phyloP scores from a whole-genome alignment of 2,888 invertebrate genomes.

The Resseliella maxima region DNA sequence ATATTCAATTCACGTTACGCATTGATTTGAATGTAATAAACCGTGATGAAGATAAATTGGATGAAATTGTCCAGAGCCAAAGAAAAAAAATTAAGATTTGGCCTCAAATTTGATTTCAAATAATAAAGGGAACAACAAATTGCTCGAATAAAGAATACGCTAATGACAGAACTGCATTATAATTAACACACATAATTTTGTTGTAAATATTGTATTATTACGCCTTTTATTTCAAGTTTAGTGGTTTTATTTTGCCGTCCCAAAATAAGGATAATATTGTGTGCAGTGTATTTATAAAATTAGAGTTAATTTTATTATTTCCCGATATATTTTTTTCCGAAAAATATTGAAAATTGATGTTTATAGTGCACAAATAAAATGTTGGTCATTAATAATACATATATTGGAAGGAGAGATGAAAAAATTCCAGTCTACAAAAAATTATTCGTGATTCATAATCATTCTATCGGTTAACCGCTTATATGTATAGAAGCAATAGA shows the following conservation, averaged over 20 bases:
- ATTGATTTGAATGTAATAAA: conserved; percentile 14
- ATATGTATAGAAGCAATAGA: conserved; percentile 20
- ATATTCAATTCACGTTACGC: conserved; percentile 52
- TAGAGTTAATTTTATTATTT: background rate
- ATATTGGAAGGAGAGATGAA: background rate
- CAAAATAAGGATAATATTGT: background rate
- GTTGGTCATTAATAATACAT: background rate
- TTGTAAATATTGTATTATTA: background rate
- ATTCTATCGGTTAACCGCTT: conserved; percentile 8
- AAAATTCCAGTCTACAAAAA: conserved; percentile 32
- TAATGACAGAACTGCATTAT: background rate
- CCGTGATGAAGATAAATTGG: background rate
- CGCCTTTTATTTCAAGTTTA: background rate
- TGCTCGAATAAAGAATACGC: background rate
- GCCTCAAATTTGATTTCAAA: background rate
- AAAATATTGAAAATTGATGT: background rate
- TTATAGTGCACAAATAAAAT: background rate
- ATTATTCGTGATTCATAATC: conserved; percentile 7
- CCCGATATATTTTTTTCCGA: background rate
- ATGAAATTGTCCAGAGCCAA: background rate
- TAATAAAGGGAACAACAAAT: conserved; percentile 7
- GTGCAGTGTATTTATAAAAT: background rate
- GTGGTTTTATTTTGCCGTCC: background rate
- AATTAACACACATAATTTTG: background rate
- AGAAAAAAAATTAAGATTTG: background rate